A percentile compares a stretch with the other conserved stretches of the same genome.
phyloP scores from a whole-genome alignment of 2,113 vertebrate genomes.

The Anguilla japonica region DNA sequence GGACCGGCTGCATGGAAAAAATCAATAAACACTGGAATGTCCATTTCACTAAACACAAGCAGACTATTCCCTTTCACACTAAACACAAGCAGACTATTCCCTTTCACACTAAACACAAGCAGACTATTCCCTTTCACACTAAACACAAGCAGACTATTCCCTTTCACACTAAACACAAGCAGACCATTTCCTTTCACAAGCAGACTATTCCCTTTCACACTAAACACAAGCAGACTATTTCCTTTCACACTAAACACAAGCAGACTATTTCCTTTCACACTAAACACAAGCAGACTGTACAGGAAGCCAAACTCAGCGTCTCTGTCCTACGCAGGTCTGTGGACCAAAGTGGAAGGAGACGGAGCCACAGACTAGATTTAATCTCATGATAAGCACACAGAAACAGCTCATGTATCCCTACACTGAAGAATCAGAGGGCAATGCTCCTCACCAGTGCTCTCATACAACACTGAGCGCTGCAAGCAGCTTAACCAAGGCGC shows the following conservation, averaged over 20 bases:
- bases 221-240: no score
- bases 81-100: background rate
- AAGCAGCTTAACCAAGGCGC: background rate
- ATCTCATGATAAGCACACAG: slow-evolving; percentile 30
- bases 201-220: no score
- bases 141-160: no score
- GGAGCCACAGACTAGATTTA: background rate
- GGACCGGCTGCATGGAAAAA: no score
- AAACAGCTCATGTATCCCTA: slow-evolving; percentile 25
- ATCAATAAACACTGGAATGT: no score
- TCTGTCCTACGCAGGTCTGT: background rate
- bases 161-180: no score
- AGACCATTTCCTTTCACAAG: no score
- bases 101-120: no score
- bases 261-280: background rate
- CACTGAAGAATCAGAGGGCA: slow-evolving; percentile 4
- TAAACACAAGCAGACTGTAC: background rate
- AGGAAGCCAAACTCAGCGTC: background rate
- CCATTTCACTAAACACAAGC: no score
- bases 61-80: background rate
- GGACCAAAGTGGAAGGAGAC: background rate
- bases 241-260: no score
- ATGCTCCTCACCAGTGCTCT: background rate
- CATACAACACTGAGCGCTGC: background rate
- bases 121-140: no score